Evolutionary conservation across 2,888 invertebrate species (phyloP).

Genomic region (Zaprionus bogoriensis): DNA sequence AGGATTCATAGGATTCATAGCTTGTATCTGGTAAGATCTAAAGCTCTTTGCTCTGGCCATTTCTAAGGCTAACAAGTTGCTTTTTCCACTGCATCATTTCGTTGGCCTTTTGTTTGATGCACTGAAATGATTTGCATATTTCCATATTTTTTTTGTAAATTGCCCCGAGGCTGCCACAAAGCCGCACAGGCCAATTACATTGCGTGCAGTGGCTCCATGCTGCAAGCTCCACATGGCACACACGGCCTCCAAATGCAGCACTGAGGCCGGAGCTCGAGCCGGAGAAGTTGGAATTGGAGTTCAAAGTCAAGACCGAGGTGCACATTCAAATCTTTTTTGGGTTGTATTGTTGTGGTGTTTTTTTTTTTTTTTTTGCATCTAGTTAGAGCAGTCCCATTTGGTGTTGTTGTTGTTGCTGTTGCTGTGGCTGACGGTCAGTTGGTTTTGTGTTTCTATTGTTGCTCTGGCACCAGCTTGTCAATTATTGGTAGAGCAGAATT

Average conservation of each 20-base stretch:
- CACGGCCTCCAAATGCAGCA: slow-evolving; percentile 44
- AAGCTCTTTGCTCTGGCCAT: slow-evolving; percentile 5
- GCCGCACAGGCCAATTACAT: slow-evolving; percentile 64
- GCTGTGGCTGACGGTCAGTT: slow-evolving; percentile 31
- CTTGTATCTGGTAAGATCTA: slow-evolving; percentile 5
- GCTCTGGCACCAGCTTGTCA: slow-evolving; percentile 69
- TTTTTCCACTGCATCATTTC: too few species aligned
- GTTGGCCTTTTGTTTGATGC: slow-evolving; percentile 65
- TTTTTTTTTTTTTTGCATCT: slow-evolving; percentile 29
- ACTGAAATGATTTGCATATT: slow-evolving; percentile 71
- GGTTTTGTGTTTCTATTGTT: slow-evolving; percentile 36
- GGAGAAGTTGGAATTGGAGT: slow-evolving; percentile 31
- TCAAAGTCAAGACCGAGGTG: slow-evolving; percentile 56
- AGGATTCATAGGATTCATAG: neutral
- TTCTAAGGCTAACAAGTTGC: slow-evolving; percentile 43
- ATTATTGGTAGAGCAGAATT: slow-evolving; percentile 73
- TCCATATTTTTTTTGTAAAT: slow-evolving; percentile 71
- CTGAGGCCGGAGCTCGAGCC: neutral
- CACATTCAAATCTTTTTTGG: slow-evolving; percentile 57
- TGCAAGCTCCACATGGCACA: slow-evolving; percentile 41
- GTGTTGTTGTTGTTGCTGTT: slow-evolving; percentile 17
- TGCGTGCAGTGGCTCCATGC: slow-evolving; percentile 62
- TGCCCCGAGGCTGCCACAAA: slow-evolving; percentile 37
- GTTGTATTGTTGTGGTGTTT: slow-evolving; percentile 45
- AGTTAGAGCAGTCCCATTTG: slow-evolving; percentile 50